These are phyloP conservation scores for Chaetophractus vellerosus DNA, from an alignment of 2,797 vertebrate genomes.

Conservation along the genomic window DNA sequence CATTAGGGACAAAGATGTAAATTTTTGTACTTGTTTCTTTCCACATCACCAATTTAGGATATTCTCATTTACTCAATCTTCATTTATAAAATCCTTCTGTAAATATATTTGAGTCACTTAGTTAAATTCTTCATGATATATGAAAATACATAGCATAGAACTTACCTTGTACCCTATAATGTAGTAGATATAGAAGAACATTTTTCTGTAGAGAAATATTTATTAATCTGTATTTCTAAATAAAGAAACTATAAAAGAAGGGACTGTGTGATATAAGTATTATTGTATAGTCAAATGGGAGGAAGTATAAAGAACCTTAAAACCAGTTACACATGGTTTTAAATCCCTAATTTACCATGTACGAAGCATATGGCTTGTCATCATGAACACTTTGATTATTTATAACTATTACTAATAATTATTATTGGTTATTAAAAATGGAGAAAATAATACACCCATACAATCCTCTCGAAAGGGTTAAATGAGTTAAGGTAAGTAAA, in stretches of 20 bases:
- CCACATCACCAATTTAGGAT: not conserved
- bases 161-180: not conserved
- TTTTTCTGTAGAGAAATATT: not conserved
- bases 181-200: not conserved
- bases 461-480: not conserved
- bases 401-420: not conserved
- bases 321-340: not conserved
- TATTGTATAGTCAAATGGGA: not conserved
- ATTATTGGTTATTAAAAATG: slow-evolving; percentile 25
- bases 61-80: slow-evolving; percentile 16
- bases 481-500: not conserved
- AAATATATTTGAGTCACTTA: slow-evolving; percentile 1
- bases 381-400: slow-evolving; percentile 46
- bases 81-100: slow-evolving; percentile 22
- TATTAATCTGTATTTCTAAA: slow-evolving; percentile 14
- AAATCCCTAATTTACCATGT: slow-evolving; percentile 26
- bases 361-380: not conserved
- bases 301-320: not conserved
- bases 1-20: not conserved
- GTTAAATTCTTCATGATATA: slow-evolving; percentile 23
- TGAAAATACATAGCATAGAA: slow-evolving; percentile 21
- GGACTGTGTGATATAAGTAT: slow-evolving; percentile 1
- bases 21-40: not conserved
- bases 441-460: not conserved
- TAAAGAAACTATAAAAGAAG: not conserved